Base-by-base conservation (phyloP, 2,888 invertebrate species). In the Metellina segmentata region DNA sequence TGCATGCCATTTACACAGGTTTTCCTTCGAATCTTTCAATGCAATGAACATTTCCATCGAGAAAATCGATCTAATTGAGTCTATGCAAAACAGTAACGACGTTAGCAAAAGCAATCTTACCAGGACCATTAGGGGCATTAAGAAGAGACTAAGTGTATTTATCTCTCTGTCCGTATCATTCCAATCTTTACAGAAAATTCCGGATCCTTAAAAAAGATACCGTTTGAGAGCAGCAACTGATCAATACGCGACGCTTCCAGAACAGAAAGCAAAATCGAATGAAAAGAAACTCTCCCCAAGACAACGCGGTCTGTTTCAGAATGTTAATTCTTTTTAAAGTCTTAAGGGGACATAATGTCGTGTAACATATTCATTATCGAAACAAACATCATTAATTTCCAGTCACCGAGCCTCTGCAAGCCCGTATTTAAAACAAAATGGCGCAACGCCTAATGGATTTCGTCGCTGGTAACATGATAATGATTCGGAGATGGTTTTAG, bases 341-440 rank as follows among this genome's bases (percentile, higher is more conserved):
- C 75, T 77, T 77, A 72, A 20, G 70, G 53, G 77, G 51, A 77
- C 77, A 74, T 85, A 85, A 85, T 85, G 85, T 77, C 49, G 49
- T 85, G 34, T 69, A 85, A 77, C 85, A 77, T 85, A 85, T 85
- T 85, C 85, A 85, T 85, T 85, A 85, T 85, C 85, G 85, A 77
- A 74, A 85, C 85, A 85, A 85, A 85, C 85, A 61, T 85, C 85
- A 85, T 85, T 85, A 85, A 85, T 85, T 85, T 85, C 61, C 48
- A 71, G 49, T 49, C 71, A 82, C n/a, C 77, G 77, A 49, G 49
- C 81, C 19, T 9, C n/a, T 34, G 71, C 9, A 20, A 52, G 9
- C 69, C 11, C 48, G 75, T 69, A 74, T 79, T 87, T 87, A 20
- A 74, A 74, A 87, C 87, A 79, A 79, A 79, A 87, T 87, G 81